These are phyloP conservation scores for Miichthys miiuy DNA, from an alignment of 2,797 vertebrate genomes.

Conservation along the genomic window DNA sequence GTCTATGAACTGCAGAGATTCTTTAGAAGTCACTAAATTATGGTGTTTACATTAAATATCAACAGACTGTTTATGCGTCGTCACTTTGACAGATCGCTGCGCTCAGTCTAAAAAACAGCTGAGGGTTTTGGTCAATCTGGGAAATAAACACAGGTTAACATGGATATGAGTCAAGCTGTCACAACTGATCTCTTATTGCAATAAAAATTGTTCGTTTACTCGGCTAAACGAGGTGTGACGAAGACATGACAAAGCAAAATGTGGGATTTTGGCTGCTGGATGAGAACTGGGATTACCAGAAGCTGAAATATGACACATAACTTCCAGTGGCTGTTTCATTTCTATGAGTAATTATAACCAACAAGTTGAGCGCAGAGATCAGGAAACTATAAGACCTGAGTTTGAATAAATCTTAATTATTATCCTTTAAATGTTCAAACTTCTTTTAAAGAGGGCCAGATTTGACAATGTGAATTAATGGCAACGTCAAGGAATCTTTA, in stretches of 20 bases:
- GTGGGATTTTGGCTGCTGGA: not conserved
- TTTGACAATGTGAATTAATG: too few species aligned
- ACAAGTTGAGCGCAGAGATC: not conserved
- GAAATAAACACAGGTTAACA: conserved; percentile 4
- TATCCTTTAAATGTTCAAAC: too few species aligned
- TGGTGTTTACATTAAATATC: conserved; percentile 20
- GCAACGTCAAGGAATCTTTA: too few species aligned
- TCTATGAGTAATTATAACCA: not conserved
- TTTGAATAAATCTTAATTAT: too few species aligned
- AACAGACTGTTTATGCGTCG: conserved; percentile 29
- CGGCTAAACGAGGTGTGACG: conserved; percentile 1
- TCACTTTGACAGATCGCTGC: conserved; percentile 8
- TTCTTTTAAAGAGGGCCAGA: too few species aligned
- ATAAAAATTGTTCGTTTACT: not conserved
- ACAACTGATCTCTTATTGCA: not conserved
- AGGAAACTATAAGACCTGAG: too few species aligned
- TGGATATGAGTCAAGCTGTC: not conserved
- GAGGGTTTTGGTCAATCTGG: not conserved
- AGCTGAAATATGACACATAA: not conserved
- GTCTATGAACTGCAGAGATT: conserved; percentile 13
- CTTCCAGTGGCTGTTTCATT: not conserved
- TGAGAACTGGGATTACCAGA: not conserved
- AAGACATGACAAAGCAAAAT: not conserved
- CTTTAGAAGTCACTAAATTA: not conserved
- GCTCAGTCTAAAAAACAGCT: not conserved